Conservation (phyloP, 2,113 vertebrate species). For the Numida meleagris region DNA sequence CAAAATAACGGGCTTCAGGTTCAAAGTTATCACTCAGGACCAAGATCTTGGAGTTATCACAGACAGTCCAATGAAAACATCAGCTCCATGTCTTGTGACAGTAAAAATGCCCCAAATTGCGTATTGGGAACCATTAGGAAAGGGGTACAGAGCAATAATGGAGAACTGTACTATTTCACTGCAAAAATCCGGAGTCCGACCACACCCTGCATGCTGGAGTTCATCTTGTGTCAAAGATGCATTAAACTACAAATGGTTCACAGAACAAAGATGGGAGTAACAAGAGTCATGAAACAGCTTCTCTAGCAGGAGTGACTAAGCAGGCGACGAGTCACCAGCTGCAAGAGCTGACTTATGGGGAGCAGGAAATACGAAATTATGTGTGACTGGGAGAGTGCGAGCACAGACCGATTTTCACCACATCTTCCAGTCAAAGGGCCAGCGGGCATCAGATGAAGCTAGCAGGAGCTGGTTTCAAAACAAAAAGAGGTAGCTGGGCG, state of each 20-base stretch:
- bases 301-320: background rate
- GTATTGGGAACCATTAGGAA: background rate
- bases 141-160: background rate
- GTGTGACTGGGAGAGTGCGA: background rate
- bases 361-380: background rate
- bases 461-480: background rate
- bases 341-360: background rate
- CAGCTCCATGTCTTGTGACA: background rate
- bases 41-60: background rate
- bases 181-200: background rate
- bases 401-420: background rate
- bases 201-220: background rate
- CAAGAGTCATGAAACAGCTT: background rate
- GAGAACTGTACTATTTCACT: background rate
- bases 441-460: background rate
- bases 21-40: background rate
- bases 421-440: background rate
- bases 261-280: background rate
- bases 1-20: background rate
- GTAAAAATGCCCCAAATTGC: background rate
- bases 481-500: background rate
- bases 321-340: background rate
- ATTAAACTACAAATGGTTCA: fast-evolving
- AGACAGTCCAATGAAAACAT: background rate
- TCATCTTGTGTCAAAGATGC: background rate